Evolutionary conservation across 2,797 vertebrate genomes (phyloP).

Genomic region (Chrosomus eos): DNA sequence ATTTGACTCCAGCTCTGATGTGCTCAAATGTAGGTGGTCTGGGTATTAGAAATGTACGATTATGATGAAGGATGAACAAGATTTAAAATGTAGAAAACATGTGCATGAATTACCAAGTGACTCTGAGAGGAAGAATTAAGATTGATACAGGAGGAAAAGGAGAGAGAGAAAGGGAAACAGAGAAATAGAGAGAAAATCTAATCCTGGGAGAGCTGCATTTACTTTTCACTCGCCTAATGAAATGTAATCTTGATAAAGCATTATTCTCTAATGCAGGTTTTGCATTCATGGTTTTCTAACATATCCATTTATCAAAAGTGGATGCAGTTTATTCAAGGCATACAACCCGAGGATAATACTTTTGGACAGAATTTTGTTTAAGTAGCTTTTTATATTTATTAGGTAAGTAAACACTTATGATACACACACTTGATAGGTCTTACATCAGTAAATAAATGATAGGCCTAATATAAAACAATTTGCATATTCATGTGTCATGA

Average conservation of each 20-base stretch:
- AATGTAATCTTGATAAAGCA: conserved; percentile 46
- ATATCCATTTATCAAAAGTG: neutral
- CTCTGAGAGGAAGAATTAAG: conserved; percentile 9
- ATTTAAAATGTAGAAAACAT: neutral
- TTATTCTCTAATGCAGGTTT: neutral
- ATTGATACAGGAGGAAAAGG: conserved; percentile 20
- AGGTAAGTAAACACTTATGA: neutral
- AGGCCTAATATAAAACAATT: neutral
- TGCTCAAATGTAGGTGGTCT: neutral
- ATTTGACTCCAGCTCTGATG: conserved; percentile 19
- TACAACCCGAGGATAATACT: neutral
- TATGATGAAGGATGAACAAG: conserved; percentile 1
- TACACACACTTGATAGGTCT: neutral
- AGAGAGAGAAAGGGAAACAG: neutral
- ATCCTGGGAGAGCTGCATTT: conserved; percentile 19
- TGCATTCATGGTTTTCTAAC: conserved; percentile 9
- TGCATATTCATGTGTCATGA: neutral
- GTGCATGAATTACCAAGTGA: conserved; percentile 18
- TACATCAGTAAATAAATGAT: neutral
- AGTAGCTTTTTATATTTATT: neutral
- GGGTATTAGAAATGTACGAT: neutral
- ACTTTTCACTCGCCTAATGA: conserved; percentile 43
- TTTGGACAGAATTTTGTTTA: neutral
- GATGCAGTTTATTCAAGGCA: neutral
- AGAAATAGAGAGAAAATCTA: neutral